Conservation (phyloP, 2,888 invertebrate species). For the Agrochola lychnidis region DNA sequence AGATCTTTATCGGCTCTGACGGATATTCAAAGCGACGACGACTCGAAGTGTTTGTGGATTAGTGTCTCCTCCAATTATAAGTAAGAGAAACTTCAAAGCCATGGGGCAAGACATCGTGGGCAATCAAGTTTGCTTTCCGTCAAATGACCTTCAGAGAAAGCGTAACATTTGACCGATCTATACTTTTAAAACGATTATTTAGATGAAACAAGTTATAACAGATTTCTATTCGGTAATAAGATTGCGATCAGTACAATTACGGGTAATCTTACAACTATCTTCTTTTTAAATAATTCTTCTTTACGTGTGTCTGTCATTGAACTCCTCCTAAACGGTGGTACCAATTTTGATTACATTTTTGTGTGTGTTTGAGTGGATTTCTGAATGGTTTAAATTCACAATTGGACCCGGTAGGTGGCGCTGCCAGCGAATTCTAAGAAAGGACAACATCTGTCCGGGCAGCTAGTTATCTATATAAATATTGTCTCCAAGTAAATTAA, state of each 20-base stretch:
- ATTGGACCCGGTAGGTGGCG: too few species aligned
- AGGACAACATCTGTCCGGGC: too few species aligned
- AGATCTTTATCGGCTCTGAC: constrained; percentile 39
- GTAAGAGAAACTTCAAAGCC: constrained; percentile 69
- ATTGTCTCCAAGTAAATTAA: background rate
- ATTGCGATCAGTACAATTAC: constrained; percentile 12
- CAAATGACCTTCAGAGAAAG: constrained; percentile 82
- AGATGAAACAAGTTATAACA: constrained; percentile 35
- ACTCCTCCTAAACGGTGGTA: too few species aligned
- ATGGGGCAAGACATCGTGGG: constrained; percentile 63
- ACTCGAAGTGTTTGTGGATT: constrained; percentile 42
- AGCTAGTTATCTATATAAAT: background rate
- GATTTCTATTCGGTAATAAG: constrained; percentile 56
- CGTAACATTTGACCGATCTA: constrained; percentile 73
- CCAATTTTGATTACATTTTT: too few species aligned
- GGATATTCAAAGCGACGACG: constrained; percentile 39
- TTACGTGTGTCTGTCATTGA: too few species aligned
- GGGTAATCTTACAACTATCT: constrained; percentile 14
- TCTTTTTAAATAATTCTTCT: background rate
- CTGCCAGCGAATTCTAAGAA: too few species aligned
- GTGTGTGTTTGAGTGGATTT: too few species aligned
- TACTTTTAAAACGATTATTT: constrained; percentile 45
- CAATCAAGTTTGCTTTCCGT: constrained; percentile 65
- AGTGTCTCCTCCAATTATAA: constrained; percentile 60
- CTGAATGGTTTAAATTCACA: too few species aligned